Percentiles rank a stretch among this genome's conserved stretches.
Evolutionary conservation across 2,797 vertebrate species (phyloP).

Genomic region (Lindbergichthys nudifrons): DNA sequence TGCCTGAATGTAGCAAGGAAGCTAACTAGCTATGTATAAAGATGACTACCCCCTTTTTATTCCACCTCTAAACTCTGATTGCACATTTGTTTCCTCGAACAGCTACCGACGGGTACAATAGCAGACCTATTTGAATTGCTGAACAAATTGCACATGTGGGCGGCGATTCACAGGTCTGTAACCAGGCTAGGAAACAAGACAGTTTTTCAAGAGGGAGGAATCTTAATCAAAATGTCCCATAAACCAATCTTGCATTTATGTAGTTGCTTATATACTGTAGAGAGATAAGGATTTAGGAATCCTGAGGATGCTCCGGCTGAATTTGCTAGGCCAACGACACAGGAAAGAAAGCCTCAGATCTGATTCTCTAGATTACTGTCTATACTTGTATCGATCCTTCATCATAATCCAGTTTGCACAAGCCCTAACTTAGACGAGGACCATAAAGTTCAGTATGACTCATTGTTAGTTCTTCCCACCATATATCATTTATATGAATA

Average conservation of each 20-base stretch:
- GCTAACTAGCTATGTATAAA: background rate
- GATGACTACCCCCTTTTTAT: background rate
- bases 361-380: constrained; percentile 40
- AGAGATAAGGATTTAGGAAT: background rate
- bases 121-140: constrained; percentile 1
- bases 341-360: constrained; percentile 31
- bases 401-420: constrained; percentile 47
- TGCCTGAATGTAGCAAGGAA: background rate
- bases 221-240: background rate
- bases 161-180: background rate
- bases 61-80: background rate
- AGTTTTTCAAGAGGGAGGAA: background rate
- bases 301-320: background rate
- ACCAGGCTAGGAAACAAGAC: background rate
- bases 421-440: constrained; percentile 48
- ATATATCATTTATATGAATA: background rate
- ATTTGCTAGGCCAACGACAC: constrained; percentile 23
- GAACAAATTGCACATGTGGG: constrained; percentile 5
- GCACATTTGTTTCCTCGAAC: background rate
- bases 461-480: constrained; percentile 43
- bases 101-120: background rate
- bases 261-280: background rate
- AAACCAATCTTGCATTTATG: background rate
- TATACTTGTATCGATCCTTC: constrained; percentile 55
- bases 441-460: constrained; percentile 55